Base-by-base conservation (phyloP, 2,888 invertebrate species). In the Dusona sp. region DNA sequence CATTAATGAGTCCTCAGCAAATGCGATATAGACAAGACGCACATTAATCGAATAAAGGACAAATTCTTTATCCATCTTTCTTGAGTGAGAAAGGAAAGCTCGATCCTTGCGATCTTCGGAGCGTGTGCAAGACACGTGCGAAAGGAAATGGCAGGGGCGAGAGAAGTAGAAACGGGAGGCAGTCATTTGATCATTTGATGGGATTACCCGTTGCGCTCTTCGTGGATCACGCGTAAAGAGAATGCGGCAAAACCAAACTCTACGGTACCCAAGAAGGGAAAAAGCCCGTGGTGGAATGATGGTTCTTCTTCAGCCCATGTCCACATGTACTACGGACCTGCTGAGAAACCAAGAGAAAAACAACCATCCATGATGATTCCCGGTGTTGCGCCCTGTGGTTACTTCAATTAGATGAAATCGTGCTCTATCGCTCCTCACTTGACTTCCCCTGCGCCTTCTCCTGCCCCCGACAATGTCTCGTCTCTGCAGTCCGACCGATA, bases 381-480 rank as follows among this genome's bases (percentile, higher is more conserved):
- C 85, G 90, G 89, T 89, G 89, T 89, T 90, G 92, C 91, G 92
- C 93, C 93, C 92, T 94, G 93, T 94, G 92, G 92, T 94, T 94
- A 94, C 92, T 92, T 93, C 94, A 94, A 94, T 94, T 94, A 94
- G 93, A 90, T 90, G 91, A 88, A 90, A 93, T 92, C 92, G 92
- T 92, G 93, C 90, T 89, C 90, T 88, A 88, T 89, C 88, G 88
- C 87, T 85, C 75, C 87, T 81, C 88, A 85, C 88, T 83, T 88
- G 87, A 67, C 61, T 80, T 73, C 72, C n/a, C 48, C 51, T 45
- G 45, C 82, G 80, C 22, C 48, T 7, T 3, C 25, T n/a, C 48
- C 42, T 82, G 80, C 72, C 79, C 88, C 87, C 85, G 42, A 65
- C 82, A 78, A 84, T 73, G 81, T 80, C 83, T 77, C 82, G 80